Base-by-base conservation (phyloP, 2,797 vertebrate genomes). In the Mallotus villosus region DNA sequence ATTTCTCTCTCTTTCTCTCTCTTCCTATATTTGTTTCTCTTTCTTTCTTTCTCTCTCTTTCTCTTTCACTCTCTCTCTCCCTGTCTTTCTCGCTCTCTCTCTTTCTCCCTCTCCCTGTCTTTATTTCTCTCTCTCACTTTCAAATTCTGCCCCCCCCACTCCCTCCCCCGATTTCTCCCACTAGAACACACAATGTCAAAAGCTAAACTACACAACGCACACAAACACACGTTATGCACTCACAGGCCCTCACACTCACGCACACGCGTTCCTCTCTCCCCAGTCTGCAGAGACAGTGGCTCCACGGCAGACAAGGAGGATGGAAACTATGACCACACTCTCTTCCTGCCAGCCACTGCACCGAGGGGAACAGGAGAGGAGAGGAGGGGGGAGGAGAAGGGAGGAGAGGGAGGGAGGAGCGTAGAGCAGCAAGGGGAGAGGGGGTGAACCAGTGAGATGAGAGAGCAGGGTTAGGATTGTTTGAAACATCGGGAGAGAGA, bases 261-360 rank as follows among this genome's bases (percentile, higher is more conserved):
- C 57, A 21, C 63, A 51, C 21, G 59, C 51, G 19, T 5, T n/a
- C 51, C 51, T 19, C 60, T 51, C 60, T 46, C 62, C 67, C 4
- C 16, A 67, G 34, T 67, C 55, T 63, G 22, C 46, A 68, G 41
- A 73, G 49, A 74, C 37, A 63, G 34, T 70, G 46, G 19, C 61
- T 46, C 61, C 34, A 62, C 75, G 49, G 68, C 71, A 78, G 72
- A 79, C 68, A 79, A 74, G 74, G 53, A 71, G 79, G 73, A 86
- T 85, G 86, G 84, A 88, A 86, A 84, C 76, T 78, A 82, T 85
- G 83, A 84, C 67, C 65, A 60, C 75, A 58, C 57, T 80, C 72
- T 67, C n/a, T 14, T 16, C 34, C 74, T 68, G 74, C 79, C 79
- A 78, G 76, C 21, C 64, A 14, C 12, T 46, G 12, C 41, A 12